Percentiles rank a stretch among this genome's conserved stretches.
Conservation (phyloP, 2,797 vertebrate species). For the Mus spretus region DNA sequence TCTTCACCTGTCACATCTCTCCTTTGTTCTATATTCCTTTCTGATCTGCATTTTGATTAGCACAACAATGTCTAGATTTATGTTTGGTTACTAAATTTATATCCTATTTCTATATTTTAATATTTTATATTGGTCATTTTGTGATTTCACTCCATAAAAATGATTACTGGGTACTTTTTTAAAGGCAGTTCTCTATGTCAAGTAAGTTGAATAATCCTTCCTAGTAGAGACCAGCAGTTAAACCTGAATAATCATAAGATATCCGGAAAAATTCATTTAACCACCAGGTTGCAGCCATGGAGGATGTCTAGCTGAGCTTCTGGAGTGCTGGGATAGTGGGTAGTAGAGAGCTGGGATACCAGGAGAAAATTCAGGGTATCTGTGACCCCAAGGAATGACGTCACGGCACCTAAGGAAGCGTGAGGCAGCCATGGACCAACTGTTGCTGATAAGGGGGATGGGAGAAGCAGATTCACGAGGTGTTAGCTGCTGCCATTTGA, state of each 20-base stretch:
- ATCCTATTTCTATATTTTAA: not conserved
- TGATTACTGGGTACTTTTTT: not conserved
- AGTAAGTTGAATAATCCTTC: too few species aligned
- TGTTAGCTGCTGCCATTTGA: accelerated
- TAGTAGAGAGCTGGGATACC: too few species aligned
- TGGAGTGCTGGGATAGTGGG: too few species aligned
- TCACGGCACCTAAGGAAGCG: too few species aligned
- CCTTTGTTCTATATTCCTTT: not conserved
- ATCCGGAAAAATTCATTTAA: not conserved
- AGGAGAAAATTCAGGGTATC: too few species aligned
- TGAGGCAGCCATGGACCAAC: too few species aligned
- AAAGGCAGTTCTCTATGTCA: not conserved
- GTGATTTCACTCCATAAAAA: not conserved
- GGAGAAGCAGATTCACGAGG: too few species aligned
- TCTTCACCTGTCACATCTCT: too few species aligned
- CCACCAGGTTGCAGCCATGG: not conserved
- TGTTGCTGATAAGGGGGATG: too few species aligned
- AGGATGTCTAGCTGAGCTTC: not conserved
- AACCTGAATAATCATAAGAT: not conserved
- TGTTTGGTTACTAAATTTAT: not conserved
- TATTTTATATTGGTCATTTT: not conserved
- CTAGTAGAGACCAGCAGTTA: not conserved
- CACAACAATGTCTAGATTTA: too few species aligned
- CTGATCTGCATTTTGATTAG: not conserved
- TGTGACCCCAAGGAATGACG: too few species aligned